Conservation (phyloP, 2,888 invertebrate species). For the Drosophila picticornis region DNA sequence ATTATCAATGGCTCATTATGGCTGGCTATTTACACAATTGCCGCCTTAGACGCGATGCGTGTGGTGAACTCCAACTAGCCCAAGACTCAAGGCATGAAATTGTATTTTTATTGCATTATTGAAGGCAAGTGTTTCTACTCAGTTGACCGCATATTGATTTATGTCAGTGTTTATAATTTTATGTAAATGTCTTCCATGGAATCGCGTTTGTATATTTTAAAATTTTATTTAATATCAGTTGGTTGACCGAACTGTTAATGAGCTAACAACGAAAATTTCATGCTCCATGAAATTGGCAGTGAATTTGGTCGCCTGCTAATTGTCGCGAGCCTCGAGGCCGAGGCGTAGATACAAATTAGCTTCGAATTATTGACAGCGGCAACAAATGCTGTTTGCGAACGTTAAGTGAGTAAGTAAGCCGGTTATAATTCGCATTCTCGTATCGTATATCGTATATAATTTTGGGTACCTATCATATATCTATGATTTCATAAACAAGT, state of each 20-base stretch:
- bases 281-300: constrained; percentile 37
- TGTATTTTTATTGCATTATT: constrained; percentile 48
- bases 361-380: constrained; percentile 42
- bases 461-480: constrained; percentile 20
- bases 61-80: constrained; percentile 53
- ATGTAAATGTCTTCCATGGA: constrained; percentile 48
- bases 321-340: constrained; percentile 42
- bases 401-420: constrained; percentile 55
- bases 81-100: constrained; percentile 63
- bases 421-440: constrained; percentile 57
- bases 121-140: constrained; percentile 3
- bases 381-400: constrained; percentile 1
- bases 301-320: constrained; percentile 33
- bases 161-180: constrained; percentile 45
- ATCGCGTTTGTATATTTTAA: constrained; percentile 27
- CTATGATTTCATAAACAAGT: constrained; percentile 70
- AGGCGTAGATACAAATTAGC: constrained; percentile 58
- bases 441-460: constrained; percentile 12
- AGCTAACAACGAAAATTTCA: constrained; percentile 54
- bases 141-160: constrained; percentile 45
- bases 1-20: constrained; percentile 65
- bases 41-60: constrained; percentile 40
- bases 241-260: constrained; percentile 50
- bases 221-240: constrained; percentile 7
- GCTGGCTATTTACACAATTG: constrained; percentile 62